phyloP scores from a whole-genome alignment of 2,113 vertebrate genomes.

The Mustela lutreola region DNA sequence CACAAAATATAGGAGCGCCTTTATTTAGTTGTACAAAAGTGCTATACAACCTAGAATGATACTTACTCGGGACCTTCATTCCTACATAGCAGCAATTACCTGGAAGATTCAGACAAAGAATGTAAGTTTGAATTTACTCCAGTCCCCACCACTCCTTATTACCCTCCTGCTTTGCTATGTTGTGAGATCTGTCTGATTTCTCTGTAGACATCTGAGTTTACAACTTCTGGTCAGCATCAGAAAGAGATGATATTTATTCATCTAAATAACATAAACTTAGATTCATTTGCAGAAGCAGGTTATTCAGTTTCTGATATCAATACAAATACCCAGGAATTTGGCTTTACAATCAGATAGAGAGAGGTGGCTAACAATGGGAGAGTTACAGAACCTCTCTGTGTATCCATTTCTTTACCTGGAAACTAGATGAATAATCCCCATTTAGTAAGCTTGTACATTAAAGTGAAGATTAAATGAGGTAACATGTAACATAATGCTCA shows the following conservation, averaged over 20 bases:
- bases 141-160: background rate
- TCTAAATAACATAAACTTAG: background rate
- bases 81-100: background rate
- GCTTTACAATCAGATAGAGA: background rate
- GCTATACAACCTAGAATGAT: background rate
- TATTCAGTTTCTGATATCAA: background rate
- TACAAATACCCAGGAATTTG: background rate
- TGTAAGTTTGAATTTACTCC: background rate
- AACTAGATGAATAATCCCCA: background rate
- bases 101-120: background rate
- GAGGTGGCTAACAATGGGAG: background rate
- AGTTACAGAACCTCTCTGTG: background rate
- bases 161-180: background rate
- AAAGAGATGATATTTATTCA: slow-evolving; percentile 3
- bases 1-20: background rate
- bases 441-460: background rate
- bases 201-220: background rate
- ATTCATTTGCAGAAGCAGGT: background rate
- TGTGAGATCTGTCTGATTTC: background rate
- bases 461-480: slow-evolving; percentile 26
- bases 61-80: background rate
- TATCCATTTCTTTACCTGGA: slow-evolving; percentile 24
- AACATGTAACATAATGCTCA: background rate
- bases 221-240: background rate
- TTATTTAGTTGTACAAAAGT: background rate